These are phyloP conservation scores for Cetonia aurata DNA, from an alignment of 2,888 invertebrate species.

Conservation along the genomic window DNA sequence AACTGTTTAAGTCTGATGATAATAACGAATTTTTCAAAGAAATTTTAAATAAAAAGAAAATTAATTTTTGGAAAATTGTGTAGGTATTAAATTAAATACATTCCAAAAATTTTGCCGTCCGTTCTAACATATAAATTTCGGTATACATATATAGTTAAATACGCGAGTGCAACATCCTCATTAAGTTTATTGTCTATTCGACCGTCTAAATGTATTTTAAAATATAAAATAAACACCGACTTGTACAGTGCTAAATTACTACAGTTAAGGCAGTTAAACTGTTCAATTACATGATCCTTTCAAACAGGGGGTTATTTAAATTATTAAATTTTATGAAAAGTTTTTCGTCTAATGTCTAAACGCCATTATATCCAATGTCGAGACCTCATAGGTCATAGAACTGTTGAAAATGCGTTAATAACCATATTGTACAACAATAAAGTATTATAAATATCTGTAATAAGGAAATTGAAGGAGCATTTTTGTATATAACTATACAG, in stretches of 20 bases:
- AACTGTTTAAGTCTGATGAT: not conserved
- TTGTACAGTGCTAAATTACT: conserved; percentile 41
- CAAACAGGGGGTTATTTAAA: conserved; percentile 28
- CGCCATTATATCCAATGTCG: conserved; percentile 11
- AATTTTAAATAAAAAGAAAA: not conserved
- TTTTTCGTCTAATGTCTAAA: conserved; percentile 14
- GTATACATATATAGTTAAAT: not conserved
- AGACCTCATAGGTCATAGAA: conserved; percentile 14
- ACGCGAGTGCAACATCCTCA: conserved; percentile 1
- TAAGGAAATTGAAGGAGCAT: not conserved
- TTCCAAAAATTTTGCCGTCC: conserved; percentile 16
- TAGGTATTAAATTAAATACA: too few relatives aligned
- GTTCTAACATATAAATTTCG: not conserved
- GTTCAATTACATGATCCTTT: conserved; percentile 35
- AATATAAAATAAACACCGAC: conserved; percentile 34
- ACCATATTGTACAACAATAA: not conserved
- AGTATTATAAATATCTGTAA: conserved; percentile 12
- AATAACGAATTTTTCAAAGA: not conserved
- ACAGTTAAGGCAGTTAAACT: conserved; percentile 39
- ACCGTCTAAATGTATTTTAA: conserved; percentile 29
- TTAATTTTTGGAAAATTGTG: not conserved
- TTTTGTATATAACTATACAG: conserved; percentile 20
- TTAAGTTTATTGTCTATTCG: conserved; percentile 13
- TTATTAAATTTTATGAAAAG: conserved; percentile 36
- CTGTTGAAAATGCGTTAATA: conserved; percentile 4